Evolutionary conservation across 2,113 vertebrate genomes (phyloP), one percentile per base, ranked within the genome.

Genomic region (Dascyllus trimaculatus): DNA sequence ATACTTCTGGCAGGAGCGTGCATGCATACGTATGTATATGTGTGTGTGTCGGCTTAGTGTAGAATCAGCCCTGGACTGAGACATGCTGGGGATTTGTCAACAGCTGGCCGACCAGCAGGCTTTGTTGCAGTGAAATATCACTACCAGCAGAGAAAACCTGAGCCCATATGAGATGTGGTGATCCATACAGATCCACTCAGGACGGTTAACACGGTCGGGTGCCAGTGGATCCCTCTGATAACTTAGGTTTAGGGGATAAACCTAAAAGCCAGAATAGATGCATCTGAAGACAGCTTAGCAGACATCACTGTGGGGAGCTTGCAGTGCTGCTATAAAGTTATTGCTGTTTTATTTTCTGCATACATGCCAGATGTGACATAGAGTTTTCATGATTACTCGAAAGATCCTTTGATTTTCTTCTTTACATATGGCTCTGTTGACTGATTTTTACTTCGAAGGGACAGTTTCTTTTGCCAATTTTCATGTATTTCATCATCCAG

Each of bases 81-180:
- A 54, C 60, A 53, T 60, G 24, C 58, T 43, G n/a, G 26, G 78
- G 78, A 75, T 85, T 87, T 81, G 59, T 82, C 65, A 88, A 52
- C 88, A 86, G 81, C 78, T 86, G 87, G 84, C 74, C 25, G 67
- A 75, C 24, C 88, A 68, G 78, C 67, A 54, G 59, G 78, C 63
- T 58, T 58, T 80, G 81, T 71, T 74, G 61, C 71, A 38, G 82
- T 65, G 29, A 88, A 85, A 84, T 77, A 61, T 85, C 45, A 11
- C 53, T 40, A 70, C 51, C 62, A 25, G 63, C 17, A 15, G 67
- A 63, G 63, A 68, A 68, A 87, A 80, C 56, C 72, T 43, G 80
- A 76, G 64, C 21, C 63, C 18, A 56, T 48, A 26, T 69, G 38
- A 61, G 62, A 80, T 48, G 46, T 67, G 53, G 22, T 40, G 72